Evolutionary conservation across 2,888 invertebrate genomes (phyloP), one percentile per base, ranked within the genome.

Genomic region (Lissocephala sabroskyi): DNA sequence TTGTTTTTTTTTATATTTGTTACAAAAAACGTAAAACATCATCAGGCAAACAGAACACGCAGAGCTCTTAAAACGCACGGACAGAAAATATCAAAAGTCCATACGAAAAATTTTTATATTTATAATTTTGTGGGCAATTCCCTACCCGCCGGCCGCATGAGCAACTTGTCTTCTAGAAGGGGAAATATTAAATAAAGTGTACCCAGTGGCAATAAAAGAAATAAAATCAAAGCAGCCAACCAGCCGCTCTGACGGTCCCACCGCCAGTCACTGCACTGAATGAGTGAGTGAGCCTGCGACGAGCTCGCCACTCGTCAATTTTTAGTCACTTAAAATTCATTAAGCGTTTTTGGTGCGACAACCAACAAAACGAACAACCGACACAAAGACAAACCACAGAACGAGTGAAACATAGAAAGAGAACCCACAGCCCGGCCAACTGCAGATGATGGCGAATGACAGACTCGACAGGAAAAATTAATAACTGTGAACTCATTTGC

Each of bases 301-400:
- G 19, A 68, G 63, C 66, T n/a, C 65, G 52, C 74, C 68, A 51
- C 65, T 65, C 67, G 53, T 73, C 68, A 65, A 63, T 71, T 71
- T 67, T 62, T 45, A n/a, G 52, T 65, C 74, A 70, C 70, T 75
- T 71, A 59, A 71, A 71, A 71, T 71, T 71, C 71, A 75, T 67
- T 65, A 74, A 74, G 49, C 71, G 71, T 71, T 61, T 59, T 52
- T 56, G 17, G 13, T 42, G 48, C 48, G 42, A 55, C 52, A 56
- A 39, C 53, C 11, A 30, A 30, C 32, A 23, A 29, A 1, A 29
- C 23, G 16, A 14, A 29, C 28, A 13, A 28, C 28, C 45, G 39
- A 23, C 26, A 42, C 41, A 29, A 26, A 48, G 43, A 19, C 23
- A 52, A 47, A 13, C 26, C 18, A 41, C 41, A 45, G 26, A n/a